phyloP scores from a whole-genome alignment of 2,797 vertebrate species.

The Lophius americanus region DNA sequence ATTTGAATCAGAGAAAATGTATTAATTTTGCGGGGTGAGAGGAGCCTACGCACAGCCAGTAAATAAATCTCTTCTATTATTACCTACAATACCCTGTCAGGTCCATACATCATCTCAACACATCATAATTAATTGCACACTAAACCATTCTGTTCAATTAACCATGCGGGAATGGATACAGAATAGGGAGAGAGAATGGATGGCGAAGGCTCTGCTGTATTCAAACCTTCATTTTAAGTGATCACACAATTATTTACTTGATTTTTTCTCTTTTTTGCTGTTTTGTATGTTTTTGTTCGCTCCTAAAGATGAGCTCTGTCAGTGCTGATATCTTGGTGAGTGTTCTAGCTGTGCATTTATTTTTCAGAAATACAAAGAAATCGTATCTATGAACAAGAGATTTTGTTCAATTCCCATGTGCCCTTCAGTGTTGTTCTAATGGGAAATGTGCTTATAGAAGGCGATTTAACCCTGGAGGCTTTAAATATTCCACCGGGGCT shows the following conservation, averaged over 20 bases:
- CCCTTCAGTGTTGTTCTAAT: conserved; percentile 77
- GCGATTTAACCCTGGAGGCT: conserved; percentile 72
- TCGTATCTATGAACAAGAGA: conserved; percentile 58
- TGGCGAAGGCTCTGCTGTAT: conserved; percentile 8
- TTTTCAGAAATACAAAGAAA: conserved; percentile 40
- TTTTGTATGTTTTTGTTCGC: conserved; percentile 22
- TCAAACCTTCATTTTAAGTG: conserved; percentile 47
- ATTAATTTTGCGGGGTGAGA: conserved; percentile 81
- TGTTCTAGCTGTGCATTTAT: conserved; percentile 36
- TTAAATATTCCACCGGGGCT: conserved; percentile 71
- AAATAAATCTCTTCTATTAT: conserved; percentile 86
- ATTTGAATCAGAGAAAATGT: conserved; percentile 84
- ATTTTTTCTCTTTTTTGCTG: conserved; percentile 10
- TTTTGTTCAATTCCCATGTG: conserved; percentile 65
- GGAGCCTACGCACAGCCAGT: conserved; percentile 70
- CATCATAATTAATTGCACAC: conserved; percentile 86
- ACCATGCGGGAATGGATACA: conserved; percentile 74
- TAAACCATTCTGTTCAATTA: conserved; percentile 86
- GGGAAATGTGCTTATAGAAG: conserved; percentile 81
- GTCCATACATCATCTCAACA: conserved; percentile 84
- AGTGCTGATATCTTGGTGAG: conserved; percentile 39
- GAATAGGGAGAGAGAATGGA: conserved; percentile 21
- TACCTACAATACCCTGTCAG: conserved; percentile 82
- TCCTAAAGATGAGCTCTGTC: background rate
- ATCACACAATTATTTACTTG: conserved; percentile 34